Evolutionary conservation across 2,797 vertebrate species (phyloP).

Genomic region (Mionectes olivaceus): DNA sequence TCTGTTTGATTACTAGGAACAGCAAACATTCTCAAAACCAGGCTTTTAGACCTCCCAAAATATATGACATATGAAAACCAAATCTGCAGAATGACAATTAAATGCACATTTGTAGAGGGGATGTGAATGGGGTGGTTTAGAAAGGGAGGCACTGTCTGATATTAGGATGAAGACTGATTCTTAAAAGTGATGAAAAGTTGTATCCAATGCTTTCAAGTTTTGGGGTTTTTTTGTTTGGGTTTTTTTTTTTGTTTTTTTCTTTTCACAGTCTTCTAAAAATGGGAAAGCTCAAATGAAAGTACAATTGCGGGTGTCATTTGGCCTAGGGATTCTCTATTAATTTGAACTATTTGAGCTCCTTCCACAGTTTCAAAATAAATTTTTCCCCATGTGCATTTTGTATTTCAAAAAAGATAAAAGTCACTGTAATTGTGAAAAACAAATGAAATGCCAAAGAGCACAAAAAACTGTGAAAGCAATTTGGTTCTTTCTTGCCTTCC

Average conservation of each 20-base stretch:
- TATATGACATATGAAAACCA: conserved; percentile 36
- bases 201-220: conserved; percentile 20
- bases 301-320: background rate
- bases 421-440: background rate
- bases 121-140: background rate
- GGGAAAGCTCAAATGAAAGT: conserved; percentile 48
- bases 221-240: background rate
- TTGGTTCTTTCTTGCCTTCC: background rate
- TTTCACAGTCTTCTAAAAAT: conserved; percentile 53
- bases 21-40: conserved; percentile 50
- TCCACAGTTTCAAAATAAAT: background rate
- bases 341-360: background rate
- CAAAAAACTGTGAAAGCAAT: background rate
- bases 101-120: background rate
- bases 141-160: conserved; percentile 11
- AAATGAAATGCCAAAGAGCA: background rate
- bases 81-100: conserved; percentile 3
- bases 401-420: background rate
- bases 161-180: background rate
- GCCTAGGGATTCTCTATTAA: background rate
- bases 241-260: no score
- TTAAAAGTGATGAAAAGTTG: conserved; percentile 43
- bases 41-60: conserved; percentile 17
- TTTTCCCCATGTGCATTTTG: background rate
- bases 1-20: conserved; percentile 41